These are phyloP conservation scores for Triplophysa dalaica DNA, from an alignment of 2,113 vertebrate genomes.

Conservation along the genomic window DNA sequence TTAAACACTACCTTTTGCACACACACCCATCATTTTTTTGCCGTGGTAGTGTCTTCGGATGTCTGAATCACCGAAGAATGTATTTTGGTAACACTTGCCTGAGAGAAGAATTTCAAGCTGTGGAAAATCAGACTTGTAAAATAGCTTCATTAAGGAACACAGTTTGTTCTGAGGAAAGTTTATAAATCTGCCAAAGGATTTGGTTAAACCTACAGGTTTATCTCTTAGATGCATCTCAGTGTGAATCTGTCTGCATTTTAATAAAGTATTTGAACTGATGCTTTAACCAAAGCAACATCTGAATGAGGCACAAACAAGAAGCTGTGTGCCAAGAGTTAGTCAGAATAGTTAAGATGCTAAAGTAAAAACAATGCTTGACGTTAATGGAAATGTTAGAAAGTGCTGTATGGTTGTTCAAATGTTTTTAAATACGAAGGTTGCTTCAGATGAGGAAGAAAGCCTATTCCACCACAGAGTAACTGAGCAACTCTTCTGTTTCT, in stretches of 20 bases:
- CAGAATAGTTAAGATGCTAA: no score
- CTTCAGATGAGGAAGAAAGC: background rate
- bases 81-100: conserved; percentile 4
- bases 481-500: background rate
- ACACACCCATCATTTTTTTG: no score
- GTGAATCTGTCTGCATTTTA: conserved; percentile 1
- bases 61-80: background rate
- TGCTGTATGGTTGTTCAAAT: no score
- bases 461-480: conserved; percentile 26
- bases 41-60: background rate
- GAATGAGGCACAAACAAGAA: no score
- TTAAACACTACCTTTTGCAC: no score
- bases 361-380: no score
- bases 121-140: conserved; percentile 20
- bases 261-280: no score
- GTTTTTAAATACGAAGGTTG: background rate
- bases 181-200: conserved; percentile 30
- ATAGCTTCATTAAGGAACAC: background rate
- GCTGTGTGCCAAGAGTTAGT: no score
- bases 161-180: conserved; percentile 20
- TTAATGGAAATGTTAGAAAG: no score
- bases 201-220: background rate
- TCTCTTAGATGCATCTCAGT: conserved; percentile 1
- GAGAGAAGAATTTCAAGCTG: background rate
- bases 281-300: no score